Evolutionary conservation across 2,888 invertebrate species (phyloP).

Genomic region (Bhutanitis thaidina): DNA sequence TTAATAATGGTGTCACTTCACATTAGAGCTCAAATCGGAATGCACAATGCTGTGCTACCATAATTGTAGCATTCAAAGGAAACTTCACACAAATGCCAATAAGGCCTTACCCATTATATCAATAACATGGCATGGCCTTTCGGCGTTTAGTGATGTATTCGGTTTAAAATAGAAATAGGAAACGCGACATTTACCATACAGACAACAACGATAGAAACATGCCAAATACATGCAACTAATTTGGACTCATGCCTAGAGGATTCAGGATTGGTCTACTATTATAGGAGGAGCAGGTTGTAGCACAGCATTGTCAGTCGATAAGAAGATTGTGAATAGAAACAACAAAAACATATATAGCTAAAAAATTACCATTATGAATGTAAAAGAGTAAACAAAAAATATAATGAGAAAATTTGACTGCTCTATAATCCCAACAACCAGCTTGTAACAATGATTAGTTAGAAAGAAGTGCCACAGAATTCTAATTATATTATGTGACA

Average conservation of each 20-base stretch:
- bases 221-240: slow-evolving; percentile 39
- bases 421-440: too few species aligned
- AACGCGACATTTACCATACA: slow-evolving; percentile 27
- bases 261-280: slow-evolving; percentile 34
- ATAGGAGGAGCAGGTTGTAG: slow-evolving; percentile 43
- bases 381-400: too few species aligned
- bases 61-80: slow-evolving; percentile 33
- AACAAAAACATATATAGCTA: too few species aligned
- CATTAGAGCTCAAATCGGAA: slow-evolving; percentile 61
- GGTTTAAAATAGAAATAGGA: slow-evolving; percentile 6
- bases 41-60: slow-evolving; percentile 76
- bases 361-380: too few species aligned
- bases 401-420: too few species aligned
- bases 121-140: background rate
- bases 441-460: too few species aligned
- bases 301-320: slow-evolving; percentile 56
- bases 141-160: background rate
- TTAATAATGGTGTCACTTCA: slow-evolving; percentile 7
- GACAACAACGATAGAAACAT: slow-evolving; percentile 25
- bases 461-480: too few species aligned
- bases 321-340: too few species aligned
- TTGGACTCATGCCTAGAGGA: slow-evolving; percentile 39
- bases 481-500: too few species aligned
- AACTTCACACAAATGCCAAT: slow-evolving; percentile 69
- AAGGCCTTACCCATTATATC: slow-evolving; percentile 24